Evolutionary conservation across 2,113 vertebrate genomes (phyloP).

Genomic region (Channa argus): DNA sequence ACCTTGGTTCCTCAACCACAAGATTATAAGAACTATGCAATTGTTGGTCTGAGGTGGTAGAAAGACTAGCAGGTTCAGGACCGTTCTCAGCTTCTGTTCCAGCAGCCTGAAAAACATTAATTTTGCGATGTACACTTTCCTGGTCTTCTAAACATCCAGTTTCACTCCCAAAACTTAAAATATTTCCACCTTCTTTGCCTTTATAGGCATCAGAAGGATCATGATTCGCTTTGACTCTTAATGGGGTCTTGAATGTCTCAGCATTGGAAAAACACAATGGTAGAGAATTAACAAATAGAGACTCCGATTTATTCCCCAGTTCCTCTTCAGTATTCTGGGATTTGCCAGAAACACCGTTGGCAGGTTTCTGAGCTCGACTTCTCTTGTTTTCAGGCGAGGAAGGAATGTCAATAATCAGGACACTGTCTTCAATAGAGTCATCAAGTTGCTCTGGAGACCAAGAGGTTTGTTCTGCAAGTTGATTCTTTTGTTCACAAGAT

Average conservation of each 20-base stretch:
- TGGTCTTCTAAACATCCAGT: constrained; percentile 60
- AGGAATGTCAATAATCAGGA: constrained; percentile 81
- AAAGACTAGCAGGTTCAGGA: neutral
- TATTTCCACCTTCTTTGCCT: neutral
- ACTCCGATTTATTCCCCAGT: accelerated
- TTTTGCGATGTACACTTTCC: constrained; percentile 45
- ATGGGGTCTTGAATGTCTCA: neutral
- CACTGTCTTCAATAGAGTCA: constrained; percentile 77
- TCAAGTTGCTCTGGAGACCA: constrained; percentile 41
- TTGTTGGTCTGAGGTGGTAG: neutral
- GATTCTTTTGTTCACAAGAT: neutral
- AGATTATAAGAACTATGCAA: neutral
- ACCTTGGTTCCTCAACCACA: neutral
- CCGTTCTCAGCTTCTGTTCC: constrained; percentile 1
- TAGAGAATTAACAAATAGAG: constrained; percentile 8
- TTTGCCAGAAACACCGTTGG: neutral
- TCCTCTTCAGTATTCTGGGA: neutral
- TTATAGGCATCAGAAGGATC: neutral
- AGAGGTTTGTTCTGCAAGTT: neutral
- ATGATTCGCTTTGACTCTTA: neutral
- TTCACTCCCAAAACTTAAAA: constrained; percentile 12
- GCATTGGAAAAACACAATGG: neutral
- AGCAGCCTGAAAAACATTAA: constrained; percentile 1
- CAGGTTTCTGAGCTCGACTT: constrained; percentile 18
- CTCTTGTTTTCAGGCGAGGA: constrained; percentile 56